These are phyloP conservation scores for Mormyrus iriodes DNA, from an alignment of 2,113 vertebrate genomes.

Conservation along the genomic window DNA sequence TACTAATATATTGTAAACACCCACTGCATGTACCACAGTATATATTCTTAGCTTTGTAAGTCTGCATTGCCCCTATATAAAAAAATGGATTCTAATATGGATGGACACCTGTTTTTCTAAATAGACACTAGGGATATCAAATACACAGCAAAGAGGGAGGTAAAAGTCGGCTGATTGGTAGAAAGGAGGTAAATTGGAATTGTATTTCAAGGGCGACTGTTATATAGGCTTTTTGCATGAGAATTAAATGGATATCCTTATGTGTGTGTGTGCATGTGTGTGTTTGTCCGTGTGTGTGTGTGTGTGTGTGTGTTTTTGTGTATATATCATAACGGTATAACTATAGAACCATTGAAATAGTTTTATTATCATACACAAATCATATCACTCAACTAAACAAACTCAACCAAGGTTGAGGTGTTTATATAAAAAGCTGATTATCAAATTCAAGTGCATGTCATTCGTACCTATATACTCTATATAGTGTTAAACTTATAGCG, in stretches of 20 bases:
- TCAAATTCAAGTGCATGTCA: neutral
- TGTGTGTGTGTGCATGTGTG: neutral
- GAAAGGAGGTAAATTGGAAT: neutral
- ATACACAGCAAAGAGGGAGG: too few species aligned
- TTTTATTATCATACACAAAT: neutral
- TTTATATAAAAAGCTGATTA: neutral
- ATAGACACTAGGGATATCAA: neutral
- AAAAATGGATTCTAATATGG: neutral
- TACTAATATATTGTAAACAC: neutral
- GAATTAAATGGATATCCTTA: neutral
- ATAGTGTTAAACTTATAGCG: neutral
- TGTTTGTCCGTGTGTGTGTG: neutral
- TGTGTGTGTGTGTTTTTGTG: too few species aligned
- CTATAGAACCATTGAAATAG: neutral
- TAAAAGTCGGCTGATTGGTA: neutral
- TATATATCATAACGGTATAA: too few species aligned
- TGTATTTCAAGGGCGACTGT: neutral
- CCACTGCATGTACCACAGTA: neutral
- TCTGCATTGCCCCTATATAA: neutral
- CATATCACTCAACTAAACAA: neutral
- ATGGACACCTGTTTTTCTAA: neutral
- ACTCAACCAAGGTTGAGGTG: neutral
- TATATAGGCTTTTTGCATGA: neutral
- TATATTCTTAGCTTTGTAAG: too few species aligned
- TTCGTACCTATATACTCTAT: neutral